Conservation (phyloP, 1,140 invertebrate genomes). For the Chironomus striatipennis region DNA sequence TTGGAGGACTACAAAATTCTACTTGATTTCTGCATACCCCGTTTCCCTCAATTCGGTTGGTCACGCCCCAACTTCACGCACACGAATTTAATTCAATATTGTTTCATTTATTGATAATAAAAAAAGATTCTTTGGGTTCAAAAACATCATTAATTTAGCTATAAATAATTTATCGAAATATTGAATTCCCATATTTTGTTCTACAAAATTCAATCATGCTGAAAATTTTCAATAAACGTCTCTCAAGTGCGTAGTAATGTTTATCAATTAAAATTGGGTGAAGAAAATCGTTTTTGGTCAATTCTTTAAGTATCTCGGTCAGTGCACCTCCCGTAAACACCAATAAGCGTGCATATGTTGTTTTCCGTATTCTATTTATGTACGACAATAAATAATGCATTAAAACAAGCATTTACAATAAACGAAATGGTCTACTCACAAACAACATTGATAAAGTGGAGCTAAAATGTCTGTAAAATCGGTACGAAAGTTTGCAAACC, state of each 20-base stretch:
- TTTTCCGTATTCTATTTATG: slow-evolving; percentile 50
- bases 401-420: slow-evolving; percentile 17
- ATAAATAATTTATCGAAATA: background rate
- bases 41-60: too few species aligned
- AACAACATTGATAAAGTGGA: slow-evolving; percentile 83
- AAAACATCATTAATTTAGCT: too few species aligned
- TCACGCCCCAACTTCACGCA: too few species aligned
- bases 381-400: slow-evolving; percentile 21
- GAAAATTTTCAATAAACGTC: slow-evolving; percentile 62
- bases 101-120: too few species aligned
- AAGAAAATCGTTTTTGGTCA: slow-evolving; percentile 40
- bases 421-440: slow-evolving; percentile 49
- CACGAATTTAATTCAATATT: too few species aligned
- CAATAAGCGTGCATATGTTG: slow-evolving; percentile 60
- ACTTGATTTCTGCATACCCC: too few species aligned
- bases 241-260: slow-evolving; percentile 71
- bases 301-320: slow-evolving; percentile 44
- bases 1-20: too few species aligned
- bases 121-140: too few species aligned
- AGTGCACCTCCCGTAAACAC: slow-evolving; percentile 57
- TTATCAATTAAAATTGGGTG: slow-evolving; percentile 59
- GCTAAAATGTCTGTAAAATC: slow-evolving; percentile 82
- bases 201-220: slow-evolving; percentile 65
- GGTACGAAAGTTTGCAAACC: slow-evolving; percentile 73
- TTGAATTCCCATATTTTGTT: slow-evolving; percentile 42